Evolutionary conservation across 64 coral and sea anemone genomes (phyloP).

Genomic region (Porites lutea): DNA sequence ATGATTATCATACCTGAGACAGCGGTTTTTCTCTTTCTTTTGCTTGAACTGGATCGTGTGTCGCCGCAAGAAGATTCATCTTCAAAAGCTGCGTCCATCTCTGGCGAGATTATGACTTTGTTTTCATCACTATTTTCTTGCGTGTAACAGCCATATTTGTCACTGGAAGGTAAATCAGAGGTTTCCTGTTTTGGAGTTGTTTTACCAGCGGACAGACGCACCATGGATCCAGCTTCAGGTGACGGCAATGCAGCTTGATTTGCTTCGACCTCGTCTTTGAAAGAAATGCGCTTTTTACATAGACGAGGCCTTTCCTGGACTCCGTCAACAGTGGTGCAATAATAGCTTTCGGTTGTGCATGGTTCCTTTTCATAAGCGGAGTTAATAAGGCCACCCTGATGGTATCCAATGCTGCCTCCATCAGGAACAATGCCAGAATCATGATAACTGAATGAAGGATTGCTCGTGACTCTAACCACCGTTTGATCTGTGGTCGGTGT

Average conservation of each 20-base stretch:
- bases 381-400: slow-evolving; percentile 27
- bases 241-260: background rate
- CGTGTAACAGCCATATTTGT: no score
- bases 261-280: slow-evolving; percentile 57
- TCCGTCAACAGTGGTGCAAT: background rate
- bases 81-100: no score
- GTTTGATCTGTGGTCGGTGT: slow-evolving; percentile 5
- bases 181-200: background rate
- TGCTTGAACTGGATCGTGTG: no score
- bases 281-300: slow-evolving; percentile 52
- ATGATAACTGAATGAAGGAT: slow-evolving; percentile 3
- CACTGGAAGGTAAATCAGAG: background rate
- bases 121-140: no score
- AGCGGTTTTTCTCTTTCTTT: no score
- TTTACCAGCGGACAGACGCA: background rate
- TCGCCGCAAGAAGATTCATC: no score
- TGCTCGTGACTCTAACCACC: background rate
- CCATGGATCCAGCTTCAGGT: no score
- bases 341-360: background rate
- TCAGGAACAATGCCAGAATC: slow-evolving; percentile 80
- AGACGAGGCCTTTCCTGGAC: background rate
- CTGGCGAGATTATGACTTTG: no score
- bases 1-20: no score
- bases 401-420: background rate
- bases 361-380: background rate